Evolutionary conservation across 2,797 vertebrate genomes (phyloP).

Genomic region (Tapera naevia): DNA sequence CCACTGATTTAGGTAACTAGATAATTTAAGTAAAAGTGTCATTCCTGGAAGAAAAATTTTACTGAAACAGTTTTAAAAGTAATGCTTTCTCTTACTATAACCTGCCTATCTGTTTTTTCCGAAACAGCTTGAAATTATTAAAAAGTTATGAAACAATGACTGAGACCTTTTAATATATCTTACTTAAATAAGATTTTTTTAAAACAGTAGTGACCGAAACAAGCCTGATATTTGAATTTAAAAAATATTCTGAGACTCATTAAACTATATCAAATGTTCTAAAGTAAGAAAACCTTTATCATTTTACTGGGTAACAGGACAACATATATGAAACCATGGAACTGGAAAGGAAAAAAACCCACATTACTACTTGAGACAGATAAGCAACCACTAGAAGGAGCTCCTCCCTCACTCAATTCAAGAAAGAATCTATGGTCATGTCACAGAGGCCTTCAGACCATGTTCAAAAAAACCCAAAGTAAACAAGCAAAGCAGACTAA

Average conservation of each 20-base stretch:
- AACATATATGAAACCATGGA: not conserved
- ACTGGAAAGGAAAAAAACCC: not conserved
- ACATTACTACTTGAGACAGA: not conserved
- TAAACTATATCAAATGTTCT: not conserved
- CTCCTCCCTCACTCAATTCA: conserved; percentile 37
- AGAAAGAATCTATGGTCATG: not conserved
- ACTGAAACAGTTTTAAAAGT: not conserved
- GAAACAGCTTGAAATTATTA: not conserved
- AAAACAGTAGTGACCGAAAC: not conserved
- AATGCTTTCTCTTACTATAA: not conserved
- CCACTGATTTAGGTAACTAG: not conserved
- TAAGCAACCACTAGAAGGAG: conserved; percentile 65
- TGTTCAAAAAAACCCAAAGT: not conserved
- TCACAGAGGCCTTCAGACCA: not conserved
- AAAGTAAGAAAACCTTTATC: not conserved
- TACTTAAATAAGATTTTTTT: not conserved
- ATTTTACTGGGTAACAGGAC: not conserved
- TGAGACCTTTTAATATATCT: fast-evolving
- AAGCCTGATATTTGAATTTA: not conserved
- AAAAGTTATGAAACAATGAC: not conserved
- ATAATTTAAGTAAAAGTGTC: not conserved
- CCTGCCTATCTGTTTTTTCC: not conserved
- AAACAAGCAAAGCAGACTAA: not conserved
- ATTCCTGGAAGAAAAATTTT: not conserved
- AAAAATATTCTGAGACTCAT: not conserved